phyloP scores from a whole-genome alignment of 2,113 vertebrate genomes.

The Thymallus thymallus region DNA sequence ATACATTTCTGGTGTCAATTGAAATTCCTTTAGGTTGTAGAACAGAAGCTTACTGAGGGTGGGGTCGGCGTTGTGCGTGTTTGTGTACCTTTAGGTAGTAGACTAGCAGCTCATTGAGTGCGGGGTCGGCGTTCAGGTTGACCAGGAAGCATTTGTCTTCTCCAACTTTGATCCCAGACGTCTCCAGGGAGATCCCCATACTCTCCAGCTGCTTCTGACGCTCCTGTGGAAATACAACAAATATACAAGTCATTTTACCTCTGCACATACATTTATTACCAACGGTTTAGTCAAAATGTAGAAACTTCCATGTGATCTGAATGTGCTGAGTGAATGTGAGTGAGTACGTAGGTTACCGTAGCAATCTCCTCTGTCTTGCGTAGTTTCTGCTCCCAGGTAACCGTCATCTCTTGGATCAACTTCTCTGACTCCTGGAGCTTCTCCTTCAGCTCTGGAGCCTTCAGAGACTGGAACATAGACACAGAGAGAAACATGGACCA shows the following conservation, averaged over 20 bases:
- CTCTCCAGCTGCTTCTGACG: slow-evolving; percentile 96
- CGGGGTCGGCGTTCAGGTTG: slow-evolving; percentile 96
- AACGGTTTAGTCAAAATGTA: no score
- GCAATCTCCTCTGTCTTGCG: slow-evolving; percentile 97
- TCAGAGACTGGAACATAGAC: slow-evolving; percentile 84
- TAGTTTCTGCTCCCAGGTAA: slow-evolving; percentile 98
- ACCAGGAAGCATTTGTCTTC: slow-evolving; percentile 97
- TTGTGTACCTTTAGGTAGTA: no score
- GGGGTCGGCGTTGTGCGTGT: no score
- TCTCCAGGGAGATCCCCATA: slow-evolving; percentile 97
- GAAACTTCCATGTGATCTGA: no score
- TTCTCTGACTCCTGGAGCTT: slow-evolving; percentile 90
- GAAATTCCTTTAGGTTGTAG: no score
- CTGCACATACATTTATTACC: not conserved
- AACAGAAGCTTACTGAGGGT: no score
- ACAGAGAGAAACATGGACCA: not conserved
- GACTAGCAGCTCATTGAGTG: slow-evolving; percentile 60
- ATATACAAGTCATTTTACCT: not conserved
- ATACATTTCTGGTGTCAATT: no score
- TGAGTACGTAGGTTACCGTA: slow-evolving; percentile 73
- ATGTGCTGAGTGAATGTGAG: not conserved
- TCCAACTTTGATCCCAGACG: slow-evolving; percentile 97
- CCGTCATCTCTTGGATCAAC: slow-evolving; percentile 92
- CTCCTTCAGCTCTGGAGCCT: slow-evolving; percentile 95
- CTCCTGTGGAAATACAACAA: slow-evolving; percentile 75